phyloP scores from a whole-genome alignment of 2,113 vertebrate genomes.

The Craseonycteris thonglongyai region DNA sequence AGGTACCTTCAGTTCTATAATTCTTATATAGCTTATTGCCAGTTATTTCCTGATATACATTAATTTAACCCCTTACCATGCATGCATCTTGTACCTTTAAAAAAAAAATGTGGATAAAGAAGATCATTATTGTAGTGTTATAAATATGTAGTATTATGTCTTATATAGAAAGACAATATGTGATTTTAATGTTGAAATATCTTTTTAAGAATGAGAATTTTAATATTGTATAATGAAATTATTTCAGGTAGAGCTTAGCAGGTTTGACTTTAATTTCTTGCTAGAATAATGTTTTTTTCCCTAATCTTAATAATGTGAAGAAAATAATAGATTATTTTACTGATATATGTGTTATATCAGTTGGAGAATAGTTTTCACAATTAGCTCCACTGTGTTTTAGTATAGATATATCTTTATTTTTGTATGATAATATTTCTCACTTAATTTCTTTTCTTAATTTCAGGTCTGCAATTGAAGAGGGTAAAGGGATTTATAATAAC shows the following conservation, averaged over 20 bases:
- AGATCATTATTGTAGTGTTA: background rate
- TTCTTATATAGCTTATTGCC: background rate
- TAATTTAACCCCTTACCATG: background rate
- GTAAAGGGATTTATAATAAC: slow-evolving; percentile 99
- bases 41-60: background rate
- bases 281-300: slow-evolving; percentile 19
- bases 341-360: background rate
- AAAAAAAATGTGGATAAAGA: background rate
- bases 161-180: background rate
- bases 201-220: slow-evolving; percentile 22
- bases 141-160: background rate
- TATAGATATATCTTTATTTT: background rate
- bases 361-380: slow-evolving; percentile 36
- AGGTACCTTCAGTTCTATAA: background rate
- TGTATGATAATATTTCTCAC: slow-evolving; percentile 27
- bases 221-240: background rate
- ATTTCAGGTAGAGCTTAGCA: background rate
- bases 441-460: slow-evolving; percentile 58
- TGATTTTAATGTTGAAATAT: slow-evolving; percentile 2
- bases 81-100: background rate
- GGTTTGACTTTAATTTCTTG: background rate
- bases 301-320: background rate
- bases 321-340: background rate
- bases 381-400: background rate
- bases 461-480: slow-evolving; percentile 99